Evolutionary conservation across 1,140 invertebrate species (phyloP).

Genomic region (Anthonomus grandis): DNA sequence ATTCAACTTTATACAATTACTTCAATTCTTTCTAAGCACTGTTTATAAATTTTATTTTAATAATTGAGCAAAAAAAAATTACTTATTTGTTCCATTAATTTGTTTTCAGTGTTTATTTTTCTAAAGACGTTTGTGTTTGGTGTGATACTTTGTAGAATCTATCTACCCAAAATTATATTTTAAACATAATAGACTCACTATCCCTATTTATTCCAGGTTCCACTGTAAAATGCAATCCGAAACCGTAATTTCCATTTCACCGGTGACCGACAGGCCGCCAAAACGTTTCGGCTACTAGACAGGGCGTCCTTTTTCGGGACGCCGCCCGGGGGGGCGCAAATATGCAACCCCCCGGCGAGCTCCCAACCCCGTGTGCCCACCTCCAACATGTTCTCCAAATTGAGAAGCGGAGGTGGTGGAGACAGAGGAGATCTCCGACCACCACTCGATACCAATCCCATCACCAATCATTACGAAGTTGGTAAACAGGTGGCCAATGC

Average conservation of each 20-base stretch:
- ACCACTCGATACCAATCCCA: conserved; percentile 77
- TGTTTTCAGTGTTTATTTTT: no score
- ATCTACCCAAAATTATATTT: no score
- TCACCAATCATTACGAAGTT: conserved; percentile 83
- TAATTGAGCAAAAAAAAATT: no score
- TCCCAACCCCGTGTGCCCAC: conserved; percentile 31
- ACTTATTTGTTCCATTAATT: no score
- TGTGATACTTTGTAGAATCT: no score
- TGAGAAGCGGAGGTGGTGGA: conserved; percentile 60
- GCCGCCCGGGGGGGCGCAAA: conserved; percentile 18
- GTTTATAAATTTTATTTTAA: no score
- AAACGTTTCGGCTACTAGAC: conserved; percentile 28
- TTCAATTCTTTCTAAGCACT: no score
- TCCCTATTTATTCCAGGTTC: conserved; percentile 1
- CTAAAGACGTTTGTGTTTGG: no score
- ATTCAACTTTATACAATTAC: no score
- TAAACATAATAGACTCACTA: no score
- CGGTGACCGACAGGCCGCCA: neutral
- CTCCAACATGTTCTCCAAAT: conserved; percentile 57
- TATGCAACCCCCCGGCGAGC: conserved; percentile 21
- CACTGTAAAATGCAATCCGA: neutral
- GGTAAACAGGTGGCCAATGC: conserved; percentile 84
- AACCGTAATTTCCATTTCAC: neutral
- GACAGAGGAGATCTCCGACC: conserved; percentile 48
- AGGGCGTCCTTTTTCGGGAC: conserved; percentile 28